Evolutionary conservation across 2,888 invertebrate species (phyloP).

Genomic region (Hypsopygia costalis): DNA sequence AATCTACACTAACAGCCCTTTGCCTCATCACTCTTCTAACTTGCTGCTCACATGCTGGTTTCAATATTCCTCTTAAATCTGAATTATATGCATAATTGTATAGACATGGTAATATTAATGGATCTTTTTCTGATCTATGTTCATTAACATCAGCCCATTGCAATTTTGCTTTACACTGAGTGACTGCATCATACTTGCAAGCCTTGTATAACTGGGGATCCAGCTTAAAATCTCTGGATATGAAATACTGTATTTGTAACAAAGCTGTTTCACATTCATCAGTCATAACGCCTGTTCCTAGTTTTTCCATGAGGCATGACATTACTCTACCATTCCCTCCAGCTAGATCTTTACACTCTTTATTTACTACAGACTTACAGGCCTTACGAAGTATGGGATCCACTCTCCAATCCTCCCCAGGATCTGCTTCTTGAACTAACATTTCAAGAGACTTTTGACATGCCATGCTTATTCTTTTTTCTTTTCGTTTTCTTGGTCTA

Average conservation of each 20-base stretch:
- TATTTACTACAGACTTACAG: slow-evolving; percentile 91
- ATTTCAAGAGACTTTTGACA: slow-evolving; percentile 90
- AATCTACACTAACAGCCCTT: slow-evolving; percentile 93
- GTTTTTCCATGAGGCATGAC: slow-evolving; percentile 95
- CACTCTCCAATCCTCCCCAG: slow-evolving; percentile 97
- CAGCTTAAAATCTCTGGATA: slow-evolving; percentile 95
- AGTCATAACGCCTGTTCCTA: slow-evolving; percentile 92
- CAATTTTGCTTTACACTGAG: slow-evolving; percentile 88
- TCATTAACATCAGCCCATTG: slow-evolving; percentile 86
- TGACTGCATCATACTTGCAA: slow-evolving; percentile 93
- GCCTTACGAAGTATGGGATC: slow-evolving; percentile 94
- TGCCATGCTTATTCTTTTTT: slow-evolving; percentile 83
- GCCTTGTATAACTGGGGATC: slow-evolving; percentile 93
- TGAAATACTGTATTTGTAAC: slow-evolving; percentile 97
- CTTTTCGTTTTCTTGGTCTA: slow-evolving; percentile 82
- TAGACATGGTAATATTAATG: slow-evolving; percentile 93
- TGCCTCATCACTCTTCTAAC: slow-evolving; percentile 95
- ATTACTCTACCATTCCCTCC: slow-evolving; percentile 92
- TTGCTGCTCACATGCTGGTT: slow-evolving; percentile 85
- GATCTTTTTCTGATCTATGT: slow-evolving; percentile 88
- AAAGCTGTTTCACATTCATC: slow-evolving; percentile 94
- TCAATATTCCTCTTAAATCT: slow-evolving; percentile 73
- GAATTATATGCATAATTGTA: slow-evolving; percentile 85
- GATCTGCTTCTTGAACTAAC: slow-evolving; percentile 92
- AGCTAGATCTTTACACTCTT: slow-evolving; percentile 85